Base-by-base conservation (phyloP, 2,888 invertebrate species). In the Lasioglossum figueresi region DNA sequence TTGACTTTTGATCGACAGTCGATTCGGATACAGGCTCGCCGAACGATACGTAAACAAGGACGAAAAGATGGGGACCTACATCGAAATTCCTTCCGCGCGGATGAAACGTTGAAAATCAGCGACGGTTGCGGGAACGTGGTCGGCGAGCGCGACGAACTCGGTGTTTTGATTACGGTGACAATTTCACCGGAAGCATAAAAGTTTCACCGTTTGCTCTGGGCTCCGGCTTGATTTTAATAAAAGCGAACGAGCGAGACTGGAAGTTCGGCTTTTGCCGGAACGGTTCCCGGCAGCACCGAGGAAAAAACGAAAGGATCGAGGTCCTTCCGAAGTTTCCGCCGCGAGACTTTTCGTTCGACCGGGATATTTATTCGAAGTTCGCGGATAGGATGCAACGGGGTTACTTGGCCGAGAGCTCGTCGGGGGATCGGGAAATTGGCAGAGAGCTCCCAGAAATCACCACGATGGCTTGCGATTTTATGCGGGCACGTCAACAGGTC, bases 281-380 rank as follows among this genome's bases (percentile, higher is more conserved):
- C 27, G 63, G 59, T 71, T 68, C 73, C n/a, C 23, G 43, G 56
- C 4, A 19, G 16, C 6, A 5, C 16, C 63, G 16, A 16, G 59
- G 71, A 45, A 52, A 34, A 37, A 40, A 83, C 73, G 31, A 4
- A 31, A 31, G 31, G 31, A 31, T 63, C 63, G 48, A 2, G 59
- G 82, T 83, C 59, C 74, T 45, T 12, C 40, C 75, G 73, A 87
- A 89, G 76, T 87, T 89, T 52, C 70, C 48, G 68, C 75, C 71
- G 31, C 68, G 76, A 34, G 77, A 68, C 78, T 78, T 82, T 84
- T 78, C 48, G 68, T 19, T 31, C 37, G 31, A 45, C 43, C 45
- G n/a, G n/a, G 68, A 80, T 86, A 84, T 88, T 88, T 88, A 88
- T 86, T 82, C 82, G 73, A 83, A 89, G 88, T 88, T 88, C 78